Evolutionary conservation across 1,140 invertebrate species (phyloP).

Genomic region (Parapsyche elsis): DNA sequence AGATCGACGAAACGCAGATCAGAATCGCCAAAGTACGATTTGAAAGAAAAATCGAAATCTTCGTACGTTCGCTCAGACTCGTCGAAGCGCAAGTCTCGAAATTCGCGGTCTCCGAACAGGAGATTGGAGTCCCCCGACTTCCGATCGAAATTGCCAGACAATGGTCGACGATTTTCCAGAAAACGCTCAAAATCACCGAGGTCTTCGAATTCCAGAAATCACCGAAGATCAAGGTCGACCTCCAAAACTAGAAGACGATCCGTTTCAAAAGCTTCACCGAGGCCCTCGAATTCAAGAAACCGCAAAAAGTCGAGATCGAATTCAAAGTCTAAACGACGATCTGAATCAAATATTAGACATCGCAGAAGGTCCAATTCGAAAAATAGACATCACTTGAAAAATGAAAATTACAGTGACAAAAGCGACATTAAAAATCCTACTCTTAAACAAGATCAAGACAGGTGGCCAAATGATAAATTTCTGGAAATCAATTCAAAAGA

Average conservation of each 20-base stretch:
- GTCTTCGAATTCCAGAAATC: background rate
- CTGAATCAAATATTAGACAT: background rate
- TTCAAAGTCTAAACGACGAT: background rate
- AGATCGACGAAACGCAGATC: background rate
- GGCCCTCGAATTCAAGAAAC: background rate
- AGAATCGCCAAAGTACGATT: background rate
- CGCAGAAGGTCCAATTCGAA: conserved; percentile 18
- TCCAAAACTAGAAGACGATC: conserved; percentile 17
- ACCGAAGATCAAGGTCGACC: conserved; percentile 24
- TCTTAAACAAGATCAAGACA: conserved; percentile 55
- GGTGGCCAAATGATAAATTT: conserved; percentile 63
- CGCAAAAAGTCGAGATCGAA: conserved; percentile 3
- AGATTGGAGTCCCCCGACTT: background rate
- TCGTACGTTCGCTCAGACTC: background rate
- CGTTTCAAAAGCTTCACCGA: conserved; percentile 23
- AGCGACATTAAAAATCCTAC: conserved; percentile 12
- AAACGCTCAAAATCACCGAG: conserved; percentile 40
- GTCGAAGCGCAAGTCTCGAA: background rate
- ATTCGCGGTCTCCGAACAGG: conserved; percentile 27
- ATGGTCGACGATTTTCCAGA: conserved; percentile 1
- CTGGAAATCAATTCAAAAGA: conserved; percentile 56
- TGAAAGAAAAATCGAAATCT: background rate
- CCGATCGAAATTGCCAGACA: conserved; percentile 16
- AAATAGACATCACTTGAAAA: conserved; percentile 7
- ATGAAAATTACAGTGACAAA: background rate